Base-by-base conservation (phyloP, 2,888 invertebrate species). In the Cephus pulcher region DNA sequence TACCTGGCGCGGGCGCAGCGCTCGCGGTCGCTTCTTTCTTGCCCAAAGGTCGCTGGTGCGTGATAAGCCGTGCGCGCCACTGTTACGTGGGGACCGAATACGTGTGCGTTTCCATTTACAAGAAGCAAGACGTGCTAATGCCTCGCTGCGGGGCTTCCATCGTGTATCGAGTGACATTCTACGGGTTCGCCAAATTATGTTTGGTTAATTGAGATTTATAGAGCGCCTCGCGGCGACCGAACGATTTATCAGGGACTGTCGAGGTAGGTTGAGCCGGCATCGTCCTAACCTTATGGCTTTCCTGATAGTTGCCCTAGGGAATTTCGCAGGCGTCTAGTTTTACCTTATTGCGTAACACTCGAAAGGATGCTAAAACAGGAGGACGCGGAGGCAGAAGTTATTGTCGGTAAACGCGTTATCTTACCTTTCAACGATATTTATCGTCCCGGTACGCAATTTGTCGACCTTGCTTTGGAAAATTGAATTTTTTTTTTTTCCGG, bases 161-260 rank as follows among this genome's bases (percentile, higher is more conserved):
- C 87, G 85, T 80, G 84, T 86, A 88, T 88, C 85, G 85, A 82
- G 81, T 82, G 86, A 80, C 81, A 78, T 87, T 87, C 82, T 89
- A 89, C 84, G 89, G 88, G 85, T 88, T 89, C 89, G 82, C 82
- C 82, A 86, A 89, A 89, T 88, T 85, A 86, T 86, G 83, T 87
- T 87, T 85, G 83, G 84, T 84, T 83, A 85, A 86, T 86, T 87
- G 82, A 84, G 85, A 86, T 84, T 84, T 84, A 71, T 71, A 32
- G 71, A 32, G 71, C 71, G 71, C 32, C 71, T 32, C 32, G 34
- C 71, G 71, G 33, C 33, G 32, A 71, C 56, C 56, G 56, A 56
- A 23, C 56, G 23, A 56, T 56, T 56, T 56, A 23, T 56, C 56
- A 56, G 56, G 56, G 56, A 56, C 56, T 23, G 56, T 56, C 56